Conservation (phyloP, 2,113 vertebrate genomes). For the Sinocyclocheilus rhinocerous region DNA sequence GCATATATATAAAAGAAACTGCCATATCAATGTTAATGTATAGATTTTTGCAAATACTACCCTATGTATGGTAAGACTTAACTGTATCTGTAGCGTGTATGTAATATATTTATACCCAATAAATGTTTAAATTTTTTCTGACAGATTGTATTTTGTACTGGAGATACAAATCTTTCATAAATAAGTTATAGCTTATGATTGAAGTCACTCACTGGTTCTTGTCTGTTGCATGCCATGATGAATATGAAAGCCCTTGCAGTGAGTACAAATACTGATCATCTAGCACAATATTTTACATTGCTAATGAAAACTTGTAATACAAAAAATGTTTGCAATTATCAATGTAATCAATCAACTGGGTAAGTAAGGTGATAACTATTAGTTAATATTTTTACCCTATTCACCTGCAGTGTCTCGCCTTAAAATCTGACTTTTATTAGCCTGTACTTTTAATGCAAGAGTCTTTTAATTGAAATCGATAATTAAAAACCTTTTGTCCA, state of each 20-base stretch:
- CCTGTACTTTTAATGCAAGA: neutral
- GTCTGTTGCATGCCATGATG: neutral
- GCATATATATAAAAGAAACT: slow-evolving; percentile 99
- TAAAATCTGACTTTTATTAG: neutral
- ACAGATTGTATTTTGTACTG: slow-evolving; percentile 58
- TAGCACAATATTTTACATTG: neutral
- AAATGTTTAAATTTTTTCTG: slow-evolving; percentile 98
- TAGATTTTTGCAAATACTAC: slow-evolving; percentile 99
- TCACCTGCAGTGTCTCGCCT: too few relatives aligned
- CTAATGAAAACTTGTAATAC: too few relatives aligned
- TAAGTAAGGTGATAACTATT: too few relatives aligned
- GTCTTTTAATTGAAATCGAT: too few relatives aligned
- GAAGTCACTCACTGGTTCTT: neutral
- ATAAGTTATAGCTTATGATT: neutral
- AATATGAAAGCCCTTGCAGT: neutral
- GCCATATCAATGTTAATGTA: slow-evolving; percentile 99
- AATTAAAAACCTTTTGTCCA: neutral
- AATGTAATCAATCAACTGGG: too few relatives aligned
- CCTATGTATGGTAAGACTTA: slow-evolving; percentile 99
- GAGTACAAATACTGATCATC: neutral
- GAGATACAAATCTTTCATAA: neutral
- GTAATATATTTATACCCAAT: slow-evolving; percentile 99
- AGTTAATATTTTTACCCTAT: too few relatives aligned
- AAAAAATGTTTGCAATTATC: too few relatives aligned
- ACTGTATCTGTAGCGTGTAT: slow-evolving; percentile 99